A percentile compares a stretch with the other conserved stretches of the same genome.
phyloP scores from a whole-genome alignment of 1,140 invertebrate species.

The Drosophila lacteicornis region DNA sequence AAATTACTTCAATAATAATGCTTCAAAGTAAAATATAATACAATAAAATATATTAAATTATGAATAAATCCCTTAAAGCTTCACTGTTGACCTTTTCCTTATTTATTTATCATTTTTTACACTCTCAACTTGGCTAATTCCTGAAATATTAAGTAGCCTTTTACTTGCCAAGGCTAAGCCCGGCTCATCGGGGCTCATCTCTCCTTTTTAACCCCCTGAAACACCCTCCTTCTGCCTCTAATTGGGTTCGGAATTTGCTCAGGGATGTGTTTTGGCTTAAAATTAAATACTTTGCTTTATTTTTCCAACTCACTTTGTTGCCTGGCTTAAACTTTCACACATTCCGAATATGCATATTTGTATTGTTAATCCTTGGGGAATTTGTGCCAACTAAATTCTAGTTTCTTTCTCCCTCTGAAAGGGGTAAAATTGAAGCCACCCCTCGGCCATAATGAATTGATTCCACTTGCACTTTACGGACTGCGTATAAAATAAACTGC shows the following conservation, averaged over 20 bases:
- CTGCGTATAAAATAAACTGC: slow-evolving; percentile 9
- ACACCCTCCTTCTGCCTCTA: neutral
- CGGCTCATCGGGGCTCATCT: neutral
- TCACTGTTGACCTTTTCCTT: neutral
- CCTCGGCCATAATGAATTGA: slow-evolving; percentile 4
- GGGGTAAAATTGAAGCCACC: neutral
- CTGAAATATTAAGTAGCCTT: slow-evolving; percentile 10
- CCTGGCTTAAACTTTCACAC: slow-evolving; percentile 8
- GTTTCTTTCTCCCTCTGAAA: too few species aligned
- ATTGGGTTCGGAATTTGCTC: slow-evolving; percentile 11
- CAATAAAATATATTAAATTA: too few species aligned
- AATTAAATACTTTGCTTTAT: slow-evolving; percentile 2
- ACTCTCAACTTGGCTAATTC: neutral
- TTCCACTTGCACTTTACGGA: neutral
- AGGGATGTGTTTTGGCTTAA: neutral
- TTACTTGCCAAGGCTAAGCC: slow-evolving; percentile 16
- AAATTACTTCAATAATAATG: too few species aligned
- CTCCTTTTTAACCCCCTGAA: neutral
- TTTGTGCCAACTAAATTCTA: neutral
- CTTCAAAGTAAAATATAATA: too few species aligned
- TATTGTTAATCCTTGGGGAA: slow-evolving; percentile 11
- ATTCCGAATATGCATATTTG: neutral
- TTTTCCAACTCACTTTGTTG: neutral
- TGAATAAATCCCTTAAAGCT: too few species aligned
- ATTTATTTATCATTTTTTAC: neutral